phyloP scores from a whole-genome alignment of 2,888 invertebrate genomes.

The Xestia xanthographa region DNA sequence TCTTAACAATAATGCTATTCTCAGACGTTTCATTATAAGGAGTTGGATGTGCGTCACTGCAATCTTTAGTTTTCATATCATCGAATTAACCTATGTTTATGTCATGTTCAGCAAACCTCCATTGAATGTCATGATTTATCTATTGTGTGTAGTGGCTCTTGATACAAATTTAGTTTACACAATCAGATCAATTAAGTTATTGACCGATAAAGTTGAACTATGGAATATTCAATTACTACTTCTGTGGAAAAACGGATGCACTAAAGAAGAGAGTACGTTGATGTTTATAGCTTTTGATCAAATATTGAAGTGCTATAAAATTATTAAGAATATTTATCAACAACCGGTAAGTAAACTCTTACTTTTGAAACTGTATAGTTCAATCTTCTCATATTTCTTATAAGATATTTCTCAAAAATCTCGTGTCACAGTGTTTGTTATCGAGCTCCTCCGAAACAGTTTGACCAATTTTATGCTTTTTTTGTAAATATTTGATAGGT shows the following conservation, averaged over 20 bases:
- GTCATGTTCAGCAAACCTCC: not conserved
- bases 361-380: too few species aligned
- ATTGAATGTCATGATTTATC: constrained; percentile 2
- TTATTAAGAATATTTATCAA: constrained; percentile 1
- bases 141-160: not conserved
- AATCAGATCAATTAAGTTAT: constrained; percentile 1
- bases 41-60: constrained; percentile 7
- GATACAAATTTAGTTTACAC: constrained; percentile 6
- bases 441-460: too few species aligned
- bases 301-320: constrained; percentile 6
- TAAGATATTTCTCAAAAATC: too few species aligned
- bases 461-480: too few species aligned
- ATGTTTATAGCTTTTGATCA: constrained; percentile 6
- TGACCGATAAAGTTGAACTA: constrained; percentile 1
- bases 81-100: not conserved
- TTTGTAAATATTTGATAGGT: too few species aligned
- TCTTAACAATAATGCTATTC: not conserved
- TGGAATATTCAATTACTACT: constrained; percentile 5
- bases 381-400: too few species aligned
- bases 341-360: constrained; percentile 9
- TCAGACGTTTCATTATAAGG: not conserved
- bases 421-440: too few species aligned
- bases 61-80: not conserved
- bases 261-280: not conserved
- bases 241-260: constrained; percentile 2